Conservation (phyloP, 2,113 vertebrate genomes). For the Poeciliopsis prolifica region DNA sequence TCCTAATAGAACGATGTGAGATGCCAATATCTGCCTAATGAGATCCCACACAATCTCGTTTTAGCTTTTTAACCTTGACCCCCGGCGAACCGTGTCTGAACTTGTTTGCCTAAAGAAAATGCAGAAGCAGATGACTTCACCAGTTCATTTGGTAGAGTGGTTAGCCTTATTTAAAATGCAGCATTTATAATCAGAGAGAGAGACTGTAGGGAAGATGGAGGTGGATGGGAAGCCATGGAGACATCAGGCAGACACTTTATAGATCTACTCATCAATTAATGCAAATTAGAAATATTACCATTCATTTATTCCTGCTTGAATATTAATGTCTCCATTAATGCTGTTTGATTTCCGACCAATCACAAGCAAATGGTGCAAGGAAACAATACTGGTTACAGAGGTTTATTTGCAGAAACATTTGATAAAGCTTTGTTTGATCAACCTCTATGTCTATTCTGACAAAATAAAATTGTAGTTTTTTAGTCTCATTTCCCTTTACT, state of each 20-base stretch:
- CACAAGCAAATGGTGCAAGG: neutral
- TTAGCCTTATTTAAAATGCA: conserved; percentile 32
- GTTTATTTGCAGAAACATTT: neutral
- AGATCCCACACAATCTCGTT: conserved; percentile 44
- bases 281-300: neutral
- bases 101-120: conserved; percentile 8
- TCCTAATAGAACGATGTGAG: conserved; percentile 48
- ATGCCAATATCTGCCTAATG: conserved; percentile 51
- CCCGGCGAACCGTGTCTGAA: conserved; percentile 5
- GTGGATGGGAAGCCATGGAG: neutral
- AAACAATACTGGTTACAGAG: neutral
- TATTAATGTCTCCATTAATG: neutral
- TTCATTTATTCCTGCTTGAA: neutral
- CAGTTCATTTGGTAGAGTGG: conserved; percentile 24
- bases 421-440: neutral
- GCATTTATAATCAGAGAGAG: conserved; percentile 5
- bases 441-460: no score
- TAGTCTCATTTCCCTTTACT: no score
- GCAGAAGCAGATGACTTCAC: conserved; percentile 17
- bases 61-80: conserved; percentile 48
- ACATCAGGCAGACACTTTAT: neutral
- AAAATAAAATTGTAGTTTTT: no score
- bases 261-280: neutral
- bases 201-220: conserved; percentile 7
- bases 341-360: neutral